Percentiles rank a stretch among this genome's conserved stretches.
These are phyloP conservation scores for Pollachius pollachius DNA, from an alignment of 2,113 vertebrate genomes.

Conservation along the genomic window DNA sequence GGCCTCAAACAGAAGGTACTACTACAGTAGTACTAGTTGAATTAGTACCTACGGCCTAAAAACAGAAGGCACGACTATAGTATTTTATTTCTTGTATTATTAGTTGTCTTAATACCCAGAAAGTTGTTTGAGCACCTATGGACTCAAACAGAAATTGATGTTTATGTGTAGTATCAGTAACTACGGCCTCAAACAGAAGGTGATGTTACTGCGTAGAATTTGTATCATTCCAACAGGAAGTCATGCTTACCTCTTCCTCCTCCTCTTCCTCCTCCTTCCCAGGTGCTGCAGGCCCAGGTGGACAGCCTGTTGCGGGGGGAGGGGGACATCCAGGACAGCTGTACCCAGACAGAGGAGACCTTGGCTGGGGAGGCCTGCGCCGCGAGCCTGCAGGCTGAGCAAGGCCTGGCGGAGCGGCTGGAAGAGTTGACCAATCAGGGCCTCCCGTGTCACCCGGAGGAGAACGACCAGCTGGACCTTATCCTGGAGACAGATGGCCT, in stretches of 20 bases:
- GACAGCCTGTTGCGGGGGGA: conserved; percentile 85
- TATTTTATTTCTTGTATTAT: too few relatives aligned
- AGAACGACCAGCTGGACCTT: conserved; percentile 94
- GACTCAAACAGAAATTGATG: conserved; percentile 87
- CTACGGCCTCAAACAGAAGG: conserved; percentile 96
- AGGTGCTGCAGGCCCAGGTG: conserved; percentile 93
- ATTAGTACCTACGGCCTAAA: too few relatives aligned
- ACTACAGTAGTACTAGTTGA: too few relatives aligned
- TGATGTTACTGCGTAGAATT: conserved; percentile 34
- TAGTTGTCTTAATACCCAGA: too few relatives aligned
- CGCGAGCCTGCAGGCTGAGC: conserved; percentile 81
- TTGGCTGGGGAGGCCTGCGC: conserved; percentile 84
- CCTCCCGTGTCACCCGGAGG: conserved; percentile 87
- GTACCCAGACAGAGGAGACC: conserved; percentile 83
- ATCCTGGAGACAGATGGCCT: conserved; percentile 91
- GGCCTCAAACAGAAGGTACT: too few relatives aligned
- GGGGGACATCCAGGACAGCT: conserved; percentile 82
- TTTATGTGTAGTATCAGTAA: conserved; percentile 53
- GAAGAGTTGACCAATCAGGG: conserved; percentile 78
- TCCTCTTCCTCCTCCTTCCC: neutral
- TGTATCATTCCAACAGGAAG: too few relatives aligned
- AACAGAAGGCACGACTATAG: too few relatives aligned
- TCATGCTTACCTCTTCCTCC: neutral
- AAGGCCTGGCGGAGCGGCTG: conserved; percentile 85
- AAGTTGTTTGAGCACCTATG: too few relatives aligned